Base-by-base conservation (phyloP, 1,140 invertebrate species). In the Drosophila littoralis region DNA sequence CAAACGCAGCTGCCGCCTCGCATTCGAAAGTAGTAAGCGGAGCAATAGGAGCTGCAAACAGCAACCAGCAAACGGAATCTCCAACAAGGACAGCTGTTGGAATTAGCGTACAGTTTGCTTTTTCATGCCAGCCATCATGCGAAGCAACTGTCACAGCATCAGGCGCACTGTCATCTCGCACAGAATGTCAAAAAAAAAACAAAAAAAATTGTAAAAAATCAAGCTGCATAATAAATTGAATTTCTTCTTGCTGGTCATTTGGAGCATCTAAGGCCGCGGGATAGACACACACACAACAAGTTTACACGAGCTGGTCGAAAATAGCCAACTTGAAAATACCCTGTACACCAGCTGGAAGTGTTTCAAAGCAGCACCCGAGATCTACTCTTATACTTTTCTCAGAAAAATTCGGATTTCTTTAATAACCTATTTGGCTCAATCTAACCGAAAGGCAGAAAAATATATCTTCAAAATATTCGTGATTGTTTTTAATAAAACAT, bases 181-280 rank as follows among this genome's bases (percentile, higher is more conserved):
- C 64, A 66, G 54, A 68, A 73, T 73, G 54, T 67, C 55, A 76
- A 54, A 60, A 51, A 45, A n/a, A 17, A 42, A 63, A 48, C 13
- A 72, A 71, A 66, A 81, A 77, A 84, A n/a, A n/a, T n/a, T n/a
- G n/a, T 22, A 88, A 89, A 83, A 79, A 84, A 74, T 84, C 81
- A 81, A 64, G 81, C 84, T 84, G 81, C 75, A 89, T 89, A 89
- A 89, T 89, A 89, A 89, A 89, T 89, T 89, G 84, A 89, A 89
- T 89, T 89, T 81, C 70, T 82, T 84, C 74, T 75, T 52, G 73
- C 71, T 89, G 84, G 84, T 89, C 84, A 89, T 89, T 89, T 89
- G 74, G 52, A 75, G 77, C 74, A 81, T 84, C 77, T 79, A 84
- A 88, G 64, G 68, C 77, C 60, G 65, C 59, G 71, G 68, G 79